Evolutionary conservation across 2,888 invertebrate genomes (phyloP), one percentile per base, ranked within the genome.

Genomic region (Synanthedon myopaeformis): DNA sequence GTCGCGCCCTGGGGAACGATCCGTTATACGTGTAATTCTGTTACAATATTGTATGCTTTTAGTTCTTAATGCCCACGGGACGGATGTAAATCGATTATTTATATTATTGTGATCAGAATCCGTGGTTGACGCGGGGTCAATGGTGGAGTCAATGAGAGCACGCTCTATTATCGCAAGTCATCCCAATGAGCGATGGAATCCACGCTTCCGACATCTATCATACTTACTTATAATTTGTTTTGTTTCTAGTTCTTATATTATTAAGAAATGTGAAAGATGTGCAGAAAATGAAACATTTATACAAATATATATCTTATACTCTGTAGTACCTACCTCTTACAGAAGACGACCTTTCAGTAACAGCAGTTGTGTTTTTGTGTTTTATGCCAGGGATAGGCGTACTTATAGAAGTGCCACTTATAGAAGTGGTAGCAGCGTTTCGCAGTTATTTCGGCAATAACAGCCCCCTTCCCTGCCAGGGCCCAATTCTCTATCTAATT

Each of bases 71-170:
- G 62, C 77, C 72, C 74, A 65, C 64, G 79, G 79, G 82, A 81
- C 73, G 76, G 75, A 75, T 76, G 77, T 76, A 67, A 72, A 67
- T 73, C 72, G 72, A 75, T 81, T 80, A 82, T 82, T 82, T 79
- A 76, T 78, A 77, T 79, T 82, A 77, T 81, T 79, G 77, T 76
- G 80, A 82, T 79, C 74, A 61, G 67, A 70, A 66, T 67, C 64
- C 69, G 65, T 66, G 70, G 67, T 64, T 73, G 74, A 71, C 70
- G 72, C 70, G 76, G 73, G 85, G 85, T 84, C 84, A 84, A 80
- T 79, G 67, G 77, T 67, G 83, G 76, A 83, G 85, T 86, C 84
- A 83, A 82, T 82, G 82, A 85, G 83, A 83, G 74, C 78, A 82
- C 77, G 74, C 76, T 71, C 72, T 70, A 71, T 72, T 74, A 68